Evolutionary conservation across 2,888 invertebrate genomes (phyloP).

Genomic region (Macaria notata): DNA sequence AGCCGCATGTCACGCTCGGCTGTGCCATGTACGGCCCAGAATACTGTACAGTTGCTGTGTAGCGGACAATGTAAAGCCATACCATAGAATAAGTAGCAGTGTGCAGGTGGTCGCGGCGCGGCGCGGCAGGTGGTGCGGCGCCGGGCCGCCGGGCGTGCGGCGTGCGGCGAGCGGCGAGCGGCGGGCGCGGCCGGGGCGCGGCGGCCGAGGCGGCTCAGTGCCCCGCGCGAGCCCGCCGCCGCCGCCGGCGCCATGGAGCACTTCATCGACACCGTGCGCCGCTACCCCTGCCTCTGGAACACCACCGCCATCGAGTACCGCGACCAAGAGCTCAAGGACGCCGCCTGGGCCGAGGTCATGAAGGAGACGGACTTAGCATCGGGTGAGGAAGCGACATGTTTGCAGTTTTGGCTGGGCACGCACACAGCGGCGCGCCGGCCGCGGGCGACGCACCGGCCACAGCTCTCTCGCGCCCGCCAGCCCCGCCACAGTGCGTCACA

Average conservation of each 20-base stretch:
- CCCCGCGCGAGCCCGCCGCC: slow-evolving; percentile 39
- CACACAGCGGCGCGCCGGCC: slow-evolving; percentile 40
- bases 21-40: too few relatives aligned
- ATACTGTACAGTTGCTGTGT: too few relatives aligned
- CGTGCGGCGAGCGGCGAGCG: slow-evolving; percentile 20
- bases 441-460: background rate
- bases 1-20: too few relatives aligned
- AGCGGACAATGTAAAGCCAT: too few relatives aligned
- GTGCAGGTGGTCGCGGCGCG: too few relatives aligned
- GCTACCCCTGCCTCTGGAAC: slow-evolving; percentile 77
- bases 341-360: slow-evolving; percentile 75
- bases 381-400: slow-evolving; percentile 63
- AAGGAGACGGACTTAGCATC: slow-evolving; percentile 72
- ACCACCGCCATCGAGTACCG: slow-evolving; percentile 75
- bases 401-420: slow-evolving; percentile 42
- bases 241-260: slow-evolving; percentile 60
- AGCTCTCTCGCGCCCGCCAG: too few relatives aligned
- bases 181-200: slow-evolving; percentile 25
- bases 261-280: slow-evolving; percentile 71
- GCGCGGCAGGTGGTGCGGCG: too few relatives aligned
- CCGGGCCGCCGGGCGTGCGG: too few relatives aligned
- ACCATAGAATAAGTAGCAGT: too few relatives aligned
- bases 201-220: slow-evolving; percentile 32
- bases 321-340: slow-evolving; percentile 78
- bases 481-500: too few relatives aligned